A percentile compares a stretch with the other conserved stretches of the same genome.
phyloP scores from a whole-genome alignment of 1,140 invertebrate species.

The Whitmania pigra region DNA sequence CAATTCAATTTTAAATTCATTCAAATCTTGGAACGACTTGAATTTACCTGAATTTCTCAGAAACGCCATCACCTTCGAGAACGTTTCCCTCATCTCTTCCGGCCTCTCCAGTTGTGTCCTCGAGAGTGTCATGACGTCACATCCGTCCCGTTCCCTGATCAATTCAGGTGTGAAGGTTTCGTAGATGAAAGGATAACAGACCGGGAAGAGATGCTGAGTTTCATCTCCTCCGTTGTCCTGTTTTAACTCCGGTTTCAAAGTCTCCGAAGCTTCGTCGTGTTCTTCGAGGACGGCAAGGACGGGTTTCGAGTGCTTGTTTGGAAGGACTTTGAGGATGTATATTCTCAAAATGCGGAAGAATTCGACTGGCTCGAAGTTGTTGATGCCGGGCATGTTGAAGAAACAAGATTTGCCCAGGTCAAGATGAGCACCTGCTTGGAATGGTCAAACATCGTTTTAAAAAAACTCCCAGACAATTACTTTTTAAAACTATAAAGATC shows the following conservation, averaged over 20 bases:
- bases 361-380: conserved; percentile 17
- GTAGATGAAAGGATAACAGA: conserved; percentile 21
- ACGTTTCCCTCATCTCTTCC: conserved; percentile 24
- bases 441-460: not conserved
- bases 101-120: conserved; percentile 12
- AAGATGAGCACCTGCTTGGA: conserved; percentile 17
- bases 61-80: conserved; percentile 18
- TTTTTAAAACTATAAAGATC: no score
- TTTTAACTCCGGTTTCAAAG: not conserved
- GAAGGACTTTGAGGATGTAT: not conserved
- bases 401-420: conserved; percentile 19
- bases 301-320: not conserved
- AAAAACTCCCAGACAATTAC: no score
- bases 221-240: not conserved
- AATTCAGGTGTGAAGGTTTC: conserved; percentile 25
- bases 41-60: conserved; percentile 21
- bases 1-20: no score
- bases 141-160: conserved; percentile 10
- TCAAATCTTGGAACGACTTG: not conserved
- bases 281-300: not conserved
- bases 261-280: not conserved
- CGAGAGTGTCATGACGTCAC: not conserved
- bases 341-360: conserved; percentile 23
- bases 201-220: not conserved
- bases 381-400: conserved; percentile 22